Conservation (phyloP, 2,888 invertebrate genomes). For the Philhelius pedissequus region DNA sequence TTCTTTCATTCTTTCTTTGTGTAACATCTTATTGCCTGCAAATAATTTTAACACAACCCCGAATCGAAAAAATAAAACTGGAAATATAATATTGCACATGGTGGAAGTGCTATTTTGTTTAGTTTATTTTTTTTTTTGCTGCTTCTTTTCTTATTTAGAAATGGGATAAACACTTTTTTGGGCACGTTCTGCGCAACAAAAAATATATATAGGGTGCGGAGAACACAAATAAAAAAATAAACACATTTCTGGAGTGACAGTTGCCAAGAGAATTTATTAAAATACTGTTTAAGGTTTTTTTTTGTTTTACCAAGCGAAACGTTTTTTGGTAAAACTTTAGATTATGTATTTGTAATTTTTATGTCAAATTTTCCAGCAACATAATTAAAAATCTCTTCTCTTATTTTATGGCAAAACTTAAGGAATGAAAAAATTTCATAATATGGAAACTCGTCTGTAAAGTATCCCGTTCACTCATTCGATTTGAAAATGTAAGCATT, state of each 20-base stretch:
- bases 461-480: too few species aligned
- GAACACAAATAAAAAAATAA: slow-evolving; percentile 24
- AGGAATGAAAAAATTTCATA: too few species aligned
- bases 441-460: too few species aligned
- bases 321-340: too few species aligned
- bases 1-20: slow-evolving; percentile 23
- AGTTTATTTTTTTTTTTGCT: background rate
- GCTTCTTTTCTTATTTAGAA: background rate
- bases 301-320: too few species aligned
- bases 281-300: too few species aligned
- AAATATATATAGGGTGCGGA: background rate
- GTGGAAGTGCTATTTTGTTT: slow-evolving; percentile 27
- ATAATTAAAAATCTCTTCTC: too few species aligned
- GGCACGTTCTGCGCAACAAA: slow-evolving; percentile 50
- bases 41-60: slow-evolving; percentile 52
- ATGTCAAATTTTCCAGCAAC: too few species aligned
- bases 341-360: too few species aligned
- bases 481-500: too few species aligned
- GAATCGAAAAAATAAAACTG: background rate
- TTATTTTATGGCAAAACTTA: too few species aligned
- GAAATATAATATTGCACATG: slow-evolving; percentile 54
- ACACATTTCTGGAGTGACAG: slow-evolving; percentile 40
- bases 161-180: slow-evolving; percentile 38
- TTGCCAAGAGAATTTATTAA: background rate
- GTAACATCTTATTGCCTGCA: slow-evolving; percentile 52